These are phyloP conservation scores for Sialia sialis DNA, from an alignment of 2,113 vertebrate genomes.

Conservation along the genomic window DNA sequence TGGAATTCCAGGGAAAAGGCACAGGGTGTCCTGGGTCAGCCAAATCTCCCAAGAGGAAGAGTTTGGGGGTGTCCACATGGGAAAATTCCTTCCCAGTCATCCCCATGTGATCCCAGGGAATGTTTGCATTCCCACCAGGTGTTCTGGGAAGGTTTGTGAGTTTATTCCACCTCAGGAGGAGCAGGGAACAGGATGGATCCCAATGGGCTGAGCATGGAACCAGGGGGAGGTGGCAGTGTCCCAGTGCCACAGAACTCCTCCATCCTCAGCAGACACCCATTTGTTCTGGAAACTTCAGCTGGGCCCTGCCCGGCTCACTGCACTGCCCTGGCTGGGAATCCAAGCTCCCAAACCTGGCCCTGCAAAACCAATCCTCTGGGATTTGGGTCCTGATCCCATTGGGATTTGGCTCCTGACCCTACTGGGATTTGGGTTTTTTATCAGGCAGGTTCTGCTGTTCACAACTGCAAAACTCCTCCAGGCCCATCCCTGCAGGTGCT, in stretches of 20 bases:
- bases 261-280: rapidly evolving
- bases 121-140: rapidly evolving
- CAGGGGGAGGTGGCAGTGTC: not conserved
- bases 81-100: not conserved
- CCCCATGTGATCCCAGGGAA: rapidly evolving
- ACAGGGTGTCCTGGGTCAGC: not conserved
- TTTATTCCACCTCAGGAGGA: not conserved
- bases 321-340: not conserved
- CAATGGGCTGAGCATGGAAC: not conserved
- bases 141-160: not conserved
- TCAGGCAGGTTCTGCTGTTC: too few relatives aligned
- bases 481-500: too few relatives aligned
- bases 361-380: not conserved
- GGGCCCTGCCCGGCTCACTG: rapidly evolving
- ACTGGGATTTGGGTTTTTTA: not conserved
- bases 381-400: too few relatives aligned
- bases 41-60: not conserved
- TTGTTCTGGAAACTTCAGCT: not conserved
- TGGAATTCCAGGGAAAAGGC: not conserved
- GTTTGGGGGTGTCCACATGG: rapidly evolving
- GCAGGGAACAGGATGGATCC: not conserved
- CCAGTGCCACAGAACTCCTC: rapidly evolving
- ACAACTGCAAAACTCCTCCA: too few relatives aligned
- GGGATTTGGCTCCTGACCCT: not conserved
- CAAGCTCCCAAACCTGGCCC: not conserved